phyloP scores from a whole-genome alignment of 2,113 vertebrate genomes.

The Bubo blakistoni region DNA sequence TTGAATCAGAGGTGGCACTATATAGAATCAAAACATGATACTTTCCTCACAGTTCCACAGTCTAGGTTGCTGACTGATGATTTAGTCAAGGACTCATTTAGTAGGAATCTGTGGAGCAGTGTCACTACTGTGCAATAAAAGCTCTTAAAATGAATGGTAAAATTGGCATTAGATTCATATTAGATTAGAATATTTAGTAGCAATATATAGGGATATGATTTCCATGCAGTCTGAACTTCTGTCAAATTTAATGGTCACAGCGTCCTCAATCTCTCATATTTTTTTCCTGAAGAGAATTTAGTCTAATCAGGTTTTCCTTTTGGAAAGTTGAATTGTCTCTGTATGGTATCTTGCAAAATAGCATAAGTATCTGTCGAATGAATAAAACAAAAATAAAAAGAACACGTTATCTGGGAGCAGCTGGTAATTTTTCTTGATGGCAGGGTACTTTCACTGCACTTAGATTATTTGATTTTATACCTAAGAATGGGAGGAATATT shows the following conservation, averaged over 20 bases:
- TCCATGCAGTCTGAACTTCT: not conserved
- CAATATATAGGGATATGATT: not conserved
- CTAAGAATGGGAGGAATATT: conserved; percentile 19
- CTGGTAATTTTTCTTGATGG: not conserved
- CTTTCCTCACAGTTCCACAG: not conserved
- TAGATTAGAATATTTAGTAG: not conserved
- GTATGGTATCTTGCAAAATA: not conserved
- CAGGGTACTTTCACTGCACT: not conserved
- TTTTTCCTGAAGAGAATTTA: not conserved
- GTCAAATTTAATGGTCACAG: not conserved
- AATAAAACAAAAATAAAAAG: conserved; percentile 11
- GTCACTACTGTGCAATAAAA: not conserved
- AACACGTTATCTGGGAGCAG: not conserved
- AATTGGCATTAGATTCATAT: not conserved
- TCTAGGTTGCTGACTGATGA: not conserved
- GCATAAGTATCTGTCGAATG: not conserved
- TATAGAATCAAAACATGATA: not conserved
- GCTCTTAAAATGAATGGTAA: not conserved
- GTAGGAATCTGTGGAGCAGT: not conserved
- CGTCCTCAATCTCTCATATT: not conserved
- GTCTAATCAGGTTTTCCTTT: conserved; percentile 11
- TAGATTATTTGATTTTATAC: conserved; percentile 12
- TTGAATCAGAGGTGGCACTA: not conserved
- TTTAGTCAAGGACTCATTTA: not conserved
- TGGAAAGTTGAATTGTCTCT: not conserved